Percentiles rank a stretch among this genome's conserved stretches.
These are phyloP conservation scores for Callosobruchus maculatus DNA, from an alignment of 2,888 invertebrate genomes.

Conservation along the genomic window DNA sequence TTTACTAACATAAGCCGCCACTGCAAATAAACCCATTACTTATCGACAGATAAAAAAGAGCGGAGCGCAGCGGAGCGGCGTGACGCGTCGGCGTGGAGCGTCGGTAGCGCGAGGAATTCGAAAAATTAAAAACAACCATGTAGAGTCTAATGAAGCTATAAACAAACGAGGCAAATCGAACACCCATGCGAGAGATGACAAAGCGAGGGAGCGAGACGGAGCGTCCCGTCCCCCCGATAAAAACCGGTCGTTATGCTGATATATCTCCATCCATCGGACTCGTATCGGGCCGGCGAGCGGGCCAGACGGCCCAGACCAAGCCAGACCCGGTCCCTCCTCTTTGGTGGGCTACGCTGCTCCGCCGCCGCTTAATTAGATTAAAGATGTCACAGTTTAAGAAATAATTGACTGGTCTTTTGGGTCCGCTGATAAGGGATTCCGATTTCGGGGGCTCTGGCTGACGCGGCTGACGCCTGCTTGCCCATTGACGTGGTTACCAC, in stretches of 20 bases:
- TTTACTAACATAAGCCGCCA: background rate
- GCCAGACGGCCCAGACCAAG: too few relatives aligned
- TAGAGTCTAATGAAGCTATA: background rate
- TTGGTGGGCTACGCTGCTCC: conserved; percentile 38
- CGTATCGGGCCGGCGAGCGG: too few relatives aligned
- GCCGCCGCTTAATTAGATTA: conserved; percentile 34
- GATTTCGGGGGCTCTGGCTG: background rate
- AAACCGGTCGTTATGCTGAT: background rate
- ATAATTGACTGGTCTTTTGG: conserved; percentile 45
- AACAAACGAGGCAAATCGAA: background rate
- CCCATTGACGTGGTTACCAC: too few relatives aligned
- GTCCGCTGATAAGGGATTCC: conserved; percentile 33
- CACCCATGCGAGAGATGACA: background rate
- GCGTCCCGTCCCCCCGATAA: background rate
- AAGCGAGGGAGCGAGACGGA: background rate
- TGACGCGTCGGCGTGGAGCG: too few relatives aligned
- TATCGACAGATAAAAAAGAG: background rate
- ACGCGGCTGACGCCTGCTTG: too few relatives aligned
- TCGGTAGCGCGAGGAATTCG: background rate
- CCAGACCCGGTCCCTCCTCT: conserved; percentile 24
- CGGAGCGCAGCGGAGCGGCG: background rate
- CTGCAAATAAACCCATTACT: background rate
- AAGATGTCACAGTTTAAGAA: conserved; percentile 44
- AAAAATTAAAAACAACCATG: background rate
- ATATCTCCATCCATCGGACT: too few relatives aligned